phyloP scores from a whole-genome alignment of 2,797 vertebrate species.

The Trichosurus vulpecula region DNA sequence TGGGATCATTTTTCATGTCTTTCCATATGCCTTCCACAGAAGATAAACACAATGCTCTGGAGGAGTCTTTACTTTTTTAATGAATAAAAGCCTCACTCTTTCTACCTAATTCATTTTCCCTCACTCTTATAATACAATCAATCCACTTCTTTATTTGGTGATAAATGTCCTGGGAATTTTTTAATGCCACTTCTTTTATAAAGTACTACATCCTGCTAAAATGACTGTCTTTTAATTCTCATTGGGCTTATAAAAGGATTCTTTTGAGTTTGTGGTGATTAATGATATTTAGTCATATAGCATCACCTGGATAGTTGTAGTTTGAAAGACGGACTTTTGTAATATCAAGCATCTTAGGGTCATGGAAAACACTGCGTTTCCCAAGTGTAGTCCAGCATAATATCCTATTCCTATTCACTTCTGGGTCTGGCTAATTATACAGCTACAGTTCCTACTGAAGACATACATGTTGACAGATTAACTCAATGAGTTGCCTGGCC shows the following conservation, averaged over 20 bases:
- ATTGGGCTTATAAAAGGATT: neutral
- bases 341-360: neutral
- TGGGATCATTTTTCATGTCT: neutral
- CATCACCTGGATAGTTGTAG: neutral
- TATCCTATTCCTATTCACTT: neutral
- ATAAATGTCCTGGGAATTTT: neutral
- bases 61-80: neutral
- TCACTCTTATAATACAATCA: no score
- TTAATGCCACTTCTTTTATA: neutral
- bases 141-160: neutral
- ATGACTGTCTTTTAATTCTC: neutral
- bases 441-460: neutral
- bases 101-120: neutral
- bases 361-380: neutral
- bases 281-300: neutral
- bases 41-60: neutral
- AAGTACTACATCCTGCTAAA: neutral
- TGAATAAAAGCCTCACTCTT: neutral
- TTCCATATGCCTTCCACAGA: neutral
- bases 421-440: neutral
- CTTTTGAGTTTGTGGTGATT: neutral
- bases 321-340: neutral
- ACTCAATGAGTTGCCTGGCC: neutral
- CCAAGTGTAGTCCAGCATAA: neutral
- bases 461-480: neutral